Conservation (phyloP, 2,113 vertebrate species). For the Arenaria interpres region DNA sequence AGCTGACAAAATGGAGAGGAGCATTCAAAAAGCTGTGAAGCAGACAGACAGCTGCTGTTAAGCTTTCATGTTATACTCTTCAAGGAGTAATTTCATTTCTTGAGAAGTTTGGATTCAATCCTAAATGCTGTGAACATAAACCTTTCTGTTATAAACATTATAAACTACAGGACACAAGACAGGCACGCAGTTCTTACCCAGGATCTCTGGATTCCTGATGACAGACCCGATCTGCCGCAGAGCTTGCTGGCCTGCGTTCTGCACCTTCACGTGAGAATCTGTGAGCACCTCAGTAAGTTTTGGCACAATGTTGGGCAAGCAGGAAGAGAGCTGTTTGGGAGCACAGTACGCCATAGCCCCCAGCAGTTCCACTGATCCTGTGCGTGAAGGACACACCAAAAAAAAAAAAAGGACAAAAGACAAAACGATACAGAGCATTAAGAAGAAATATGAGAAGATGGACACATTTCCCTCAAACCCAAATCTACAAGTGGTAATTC, state of each 20-base stretch:
- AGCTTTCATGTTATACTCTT: background rate
- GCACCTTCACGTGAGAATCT: conserved; percentile 97
- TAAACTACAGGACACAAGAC: background rate
- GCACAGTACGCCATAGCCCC: conserved; percentile 98
- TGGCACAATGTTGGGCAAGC: conserved; percentile 96
- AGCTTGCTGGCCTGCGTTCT: conserved; percentile 97
- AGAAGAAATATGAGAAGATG: background rate
- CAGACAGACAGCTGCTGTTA: background rate
- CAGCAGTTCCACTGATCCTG: conserved; percentile 95
- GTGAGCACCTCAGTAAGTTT: conserved; percentile 98
- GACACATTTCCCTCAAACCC: background rate
- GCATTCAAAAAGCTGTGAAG: background rate
- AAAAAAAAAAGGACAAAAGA: background rate
- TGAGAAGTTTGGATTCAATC: background rate
- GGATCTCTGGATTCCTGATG: conserved; percentile 97
- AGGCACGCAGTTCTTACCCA: conserved; percentile 77
- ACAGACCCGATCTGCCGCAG: conserved; percentile 95
- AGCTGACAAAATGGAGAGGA: background rate
- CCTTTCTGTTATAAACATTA: background rate
- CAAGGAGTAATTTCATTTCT: background rate
- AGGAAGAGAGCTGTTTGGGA: conserved; percentile 96
- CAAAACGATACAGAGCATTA: background rate
- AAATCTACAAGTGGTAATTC: background rate
- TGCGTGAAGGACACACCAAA: background rate
- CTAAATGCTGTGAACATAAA: background rate